Evolutionary conservation across 2,797 vertebrate genomes (phyloP), one percentile per base, ranked within the genome.

Genomic region (Pangasius larnaudii): DNA sequence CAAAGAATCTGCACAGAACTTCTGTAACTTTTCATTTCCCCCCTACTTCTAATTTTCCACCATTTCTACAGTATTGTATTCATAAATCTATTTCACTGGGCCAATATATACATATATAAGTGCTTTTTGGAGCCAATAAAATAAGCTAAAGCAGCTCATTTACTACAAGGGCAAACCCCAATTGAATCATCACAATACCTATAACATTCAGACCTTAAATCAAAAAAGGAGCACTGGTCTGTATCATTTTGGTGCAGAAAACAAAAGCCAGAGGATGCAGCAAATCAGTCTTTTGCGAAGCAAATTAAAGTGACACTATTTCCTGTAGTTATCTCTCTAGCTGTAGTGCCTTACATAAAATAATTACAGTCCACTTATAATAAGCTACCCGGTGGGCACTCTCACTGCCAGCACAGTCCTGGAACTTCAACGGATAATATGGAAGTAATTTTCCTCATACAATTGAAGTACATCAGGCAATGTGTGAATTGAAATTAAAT

Each of bases 311-410:
- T 69, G 79, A 81, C 84, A 89, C 3, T n/a, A 77, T 82, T 88
- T 89, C 80, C 86, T 58, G 77, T 67, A 56, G 78, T 82, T 58
- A 86, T 88, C 86, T 90, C 61, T 42, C 75, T 19, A 81, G 65
- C 75, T 86, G 75, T 67, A 86, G 59, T 61, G 79, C 59, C 56
- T 86, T 84, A 81, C 84, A 90, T 81, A 24, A 89, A 91, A 84
- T 86, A 87, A 90, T 90, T 91, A 90, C 86, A 79, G 85, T 65
- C 69, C 6, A 67, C 85, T 89, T 71, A 84, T 84, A 90, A 90
- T 71, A 78, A 83, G 86, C 69, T 83, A 84, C 87, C 88, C 84
- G 30, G 16, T 75, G 77, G 78, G 79, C 83, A 78, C 71, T 56
- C 86, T 71, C 49, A 24, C 80, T 86, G 85, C 77, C 79, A 86